A percentile compares a stretch with the other conserved stretches of the same genome.
Conservation (phyloP, 2,113 vertebrate genomes). For the Phrynosoma platyrhinos region DNA sequence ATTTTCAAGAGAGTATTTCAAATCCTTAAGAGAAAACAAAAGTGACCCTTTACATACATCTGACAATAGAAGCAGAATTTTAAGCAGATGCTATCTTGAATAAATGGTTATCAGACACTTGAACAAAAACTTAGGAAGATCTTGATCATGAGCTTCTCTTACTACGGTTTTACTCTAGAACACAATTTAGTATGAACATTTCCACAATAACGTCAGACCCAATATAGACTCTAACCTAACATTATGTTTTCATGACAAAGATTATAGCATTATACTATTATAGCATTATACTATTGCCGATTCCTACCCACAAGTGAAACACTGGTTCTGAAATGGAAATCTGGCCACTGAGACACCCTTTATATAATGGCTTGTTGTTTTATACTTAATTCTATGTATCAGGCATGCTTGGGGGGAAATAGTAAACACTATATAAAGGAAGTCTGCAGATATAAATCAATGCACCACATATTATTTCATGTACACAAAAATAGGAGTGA, state of each 20-base stretch:
- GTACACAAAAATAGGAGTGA: neutral
- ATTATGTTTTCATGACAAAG: neutral
- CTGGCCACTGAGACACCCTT: neutral
- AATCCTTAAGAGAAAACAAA: conserved; percentile 80
- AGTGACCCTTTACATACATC: conserved; percentile 1
- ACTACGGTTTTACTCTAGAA: neutral
- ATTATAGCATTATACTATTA: neutral
- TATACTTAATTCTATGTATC: neutral
- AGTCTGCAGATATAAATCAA: neutral
- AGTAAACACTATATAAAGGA: neutral
- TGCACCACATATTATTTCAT: neutral
- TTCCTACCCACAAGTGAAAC: neutral
- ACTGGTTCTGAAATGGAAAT: neutral
- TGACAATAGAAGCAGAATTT: neutral
- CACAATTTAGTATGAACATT: neutral
- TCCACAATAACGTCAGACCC: neutral
- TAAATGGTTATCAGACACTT: neutral
- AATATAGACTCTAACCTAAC: neutral
- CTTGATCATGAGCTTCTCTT: neutral
- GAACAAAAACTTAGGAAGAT: neutral
- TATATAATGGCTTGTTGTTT: neutral
- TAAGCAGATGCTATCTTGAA: neutral
- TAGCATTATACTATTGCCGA: neutral
- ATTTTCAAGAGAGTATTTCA: conserved; percentile 86
- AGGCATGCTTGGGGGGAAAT: neutral